phyloP scores from a whole-genome alignment of 2,888 invertebrate species.

The Petrolisthes cinctipes region DNA sequence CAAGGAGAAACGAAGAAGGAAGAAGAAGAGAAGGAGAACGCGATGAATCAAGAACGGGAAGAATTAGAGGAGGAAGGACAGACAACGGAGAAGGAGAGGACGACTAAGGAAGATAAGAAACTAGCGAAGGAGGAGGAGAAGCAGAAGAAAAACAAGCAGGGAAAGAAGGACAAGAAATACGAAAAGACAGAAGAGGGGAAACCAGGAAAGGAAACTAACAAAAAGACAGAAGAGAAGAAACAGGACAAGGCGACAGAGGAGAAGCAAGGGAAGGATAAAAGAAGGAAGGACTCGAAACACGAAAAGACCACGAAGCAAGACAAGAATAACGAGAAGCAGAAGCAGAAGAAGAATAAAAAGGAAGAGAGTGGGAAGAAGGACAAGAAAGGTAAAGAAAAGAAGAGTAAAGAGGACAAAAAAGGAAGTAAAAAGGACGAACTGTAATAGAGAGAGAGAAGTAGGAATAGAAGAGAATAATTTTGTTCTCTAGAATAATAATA shows the following conservation, averaged over 20 bases:
- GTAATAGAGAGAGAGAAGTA: neutral
- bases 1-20: neutral
- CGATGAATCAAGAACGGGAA: neutral
- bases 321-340: constrained; percentile 3
- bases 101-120: neutral
- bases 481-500: no score
- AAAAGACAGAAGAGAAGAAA: neutral
- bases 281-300: neutral
- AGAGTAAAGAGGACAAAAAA: neutral
- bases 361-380: neutral
- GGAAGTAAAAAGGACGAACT: neutral
- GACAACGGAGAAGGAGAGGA: neutral
- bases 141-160: neutral
- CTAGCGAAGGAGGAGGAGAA: neutral
- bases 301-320: neutral
- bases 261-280: neutral
- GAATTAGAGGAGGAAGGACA: neutral
- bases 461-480: neutral
- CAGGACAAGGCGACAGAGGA: neutral
- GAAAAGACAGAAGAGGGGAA: neutral
- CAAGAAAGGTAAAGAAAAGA: neutral
- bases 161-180: neutral
- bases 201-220: neutral
- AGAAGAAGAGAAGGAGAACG: neutral
- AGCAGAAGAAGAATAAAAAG: neutral